Conservation (phyloP, 2,797 vertebrate species). For the Gambelia wislizenii region DNA sequence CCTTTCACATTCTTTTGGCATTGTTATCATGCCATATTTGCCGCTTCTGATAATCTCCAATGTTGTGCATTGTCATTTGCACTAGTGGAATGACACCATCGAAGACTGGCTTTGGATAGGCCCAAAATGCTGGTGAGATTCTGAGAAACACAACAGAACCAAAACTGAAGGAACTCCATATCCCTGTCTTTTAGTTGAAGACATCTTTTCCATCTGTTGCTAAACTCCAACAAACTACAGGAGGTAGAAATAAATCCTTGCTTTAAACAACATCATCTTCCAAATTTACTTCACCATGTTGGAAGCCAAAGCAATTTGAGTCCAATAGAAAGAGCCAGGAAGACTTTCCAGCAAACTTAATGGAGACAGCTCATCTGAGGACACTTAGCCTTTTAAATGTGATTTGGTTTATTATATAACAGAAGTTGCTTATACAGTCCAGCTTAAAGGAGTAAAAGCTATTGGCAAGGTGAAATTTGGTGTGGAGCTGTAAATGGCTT, state of each 20-base stretch:
- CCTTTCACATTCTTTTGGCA: too few species aligned
- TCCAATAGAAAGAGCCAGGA: conserved; percentile 1
- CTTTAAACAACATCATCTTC: background rate
- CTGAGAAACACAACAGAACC: too few species aligned
- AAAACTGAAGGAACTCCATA: too few species aligned
- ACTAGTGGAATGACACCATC: too few species aligned
- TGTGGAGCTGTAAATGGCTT: background rate
- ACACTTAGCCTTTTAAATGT: background rate
- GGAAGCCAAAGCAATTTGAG: conserved; percentile 7
- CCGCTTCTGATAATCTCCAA: too few species aligned
- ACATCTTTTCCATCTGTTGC: background rate
- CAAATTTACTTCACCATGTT: background rate
- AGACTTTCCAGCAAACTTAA: background rate
- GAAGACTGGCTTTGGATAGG: too few species aligned
- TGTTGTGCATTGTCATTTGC: too few species aligned
- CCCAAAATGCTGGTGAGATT: too few species aligned
- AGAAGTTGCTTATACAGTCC: background rate
- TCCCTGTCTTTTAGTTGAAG: too few species aligned
- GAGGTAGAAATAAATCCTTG: background rate
- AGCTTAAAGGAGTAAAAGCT: background rate
- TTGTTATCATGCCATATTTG: too few species aligned
- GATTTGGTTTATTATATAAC: conserved; percentile 1
- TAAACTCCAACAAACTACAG: background rate
- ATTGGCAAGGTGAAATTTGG: background rate
- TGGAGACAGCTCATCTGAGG: background rate